Evolutionary conservation across 2,888 invertebrate species (phyloP).

Genomic region (Caprella mutica): DNA sequence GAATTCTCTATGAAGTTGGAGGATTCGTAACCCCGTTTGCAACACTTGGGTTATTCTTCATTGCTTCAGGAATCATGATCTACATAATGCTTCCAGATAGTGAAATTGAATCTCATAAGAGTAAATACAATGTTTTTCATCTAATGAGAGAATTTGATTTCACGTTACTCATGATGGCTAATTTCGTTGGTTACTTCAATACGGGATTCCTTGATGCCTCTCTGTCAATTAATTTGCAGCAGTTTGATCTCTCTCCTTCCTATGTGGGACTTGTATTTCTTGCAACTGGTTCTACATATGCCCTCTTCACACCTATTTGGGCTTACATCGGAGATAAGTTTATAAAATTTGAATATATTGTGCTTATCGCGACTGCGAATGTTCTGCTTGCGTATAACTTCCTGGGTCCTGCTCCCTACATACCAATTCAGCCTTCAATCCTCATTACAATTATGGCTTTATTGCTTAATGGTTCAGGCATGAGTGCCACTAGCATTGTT

Average conservation of each 20-base stretch:
- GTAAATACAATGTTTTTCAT: constrained; percentile 42
- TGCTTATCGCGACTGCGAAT: constrained; percentile 54
- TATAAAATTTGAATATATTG: constrained; percentile 55
- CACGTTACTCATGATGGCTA: constrained; percentile 55
- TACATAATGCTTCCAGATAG: constrained; percentile 54
- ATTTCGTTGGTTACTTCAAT: constrained; percentile 64
- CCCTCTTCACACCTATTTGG: constrained; percentile 63
- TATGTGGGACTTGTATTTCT: constrained; percentile 68
- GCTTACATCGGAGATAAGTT: constrained; percentile 67
- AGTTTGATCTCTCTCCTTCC: constrained; percentile 51
- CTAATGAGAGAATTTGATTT: constrained; percentile 58
- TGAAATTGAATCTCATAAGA: constrained; percentile 10
- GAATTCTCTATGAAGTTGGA: constrained; percentile 64
- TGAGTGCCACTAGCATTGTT: constrained; percentile 70
- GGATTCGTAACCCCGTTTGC: constrained; percentile 71
- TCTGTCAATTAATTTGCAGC: constrained; percentile 69
- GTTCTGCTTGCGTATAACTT: constrained; percentile 58
- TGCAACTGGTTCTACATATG: constrained; percentile 69
- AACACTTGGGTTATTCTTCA: constrained; percentile 60
- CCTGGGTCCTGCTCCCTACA: constrained; percentile 70
- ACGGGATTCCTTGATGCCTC: constrained; percentile 82
- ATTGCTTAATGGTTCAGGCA: constrained; percentile 69
- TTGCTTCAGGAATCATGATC: constrained; percentile 62
- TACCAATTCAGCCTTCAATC: constrained; percentile 42
- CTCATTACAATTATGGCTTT: constrained; percentile 24